phyloP scores from a whole-genome alignment of 2,113 vertebrate species.

The Callocephalon fimbriatum region DNA sequence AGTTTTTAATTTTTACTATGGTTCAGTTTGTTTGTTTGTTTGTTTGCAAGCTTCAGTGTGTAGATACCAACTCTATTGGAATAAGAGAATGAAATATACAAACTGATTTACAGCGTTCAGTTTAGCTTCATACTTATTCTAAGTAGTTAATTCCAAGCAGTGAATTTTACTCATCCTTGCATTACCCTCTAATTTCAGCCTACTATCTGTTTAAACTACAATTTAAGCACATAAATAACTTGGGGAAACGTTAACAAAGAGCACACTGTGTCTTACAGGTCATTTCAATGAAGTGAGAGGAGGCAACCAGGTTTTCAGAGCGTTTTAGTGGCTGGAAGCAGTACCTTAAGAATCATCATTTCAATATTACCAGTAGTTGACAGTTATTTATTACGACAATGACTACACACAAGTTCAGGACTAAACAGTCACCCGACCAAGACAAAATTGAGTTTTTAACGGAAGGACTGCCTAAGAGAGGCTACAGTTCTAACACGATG shows the following conservation, averaged over 20 bases:
- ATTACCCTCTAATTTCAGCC: not conserved
- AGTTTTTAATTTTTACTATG: not conserved
- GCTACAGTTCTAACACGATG: not conserved
- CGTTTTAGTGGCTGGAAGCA: not conserved
- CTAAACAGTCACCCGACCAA: not conserved
- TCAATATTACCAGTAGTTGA: not conserved
- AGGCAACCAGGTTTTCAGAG: not conserved
- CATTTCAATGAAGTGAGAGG: not conserved
- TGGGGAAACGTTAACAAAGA: not conserved
- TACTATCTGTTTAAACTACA: not conserved
- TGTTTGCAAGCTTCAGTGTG: not conserved
- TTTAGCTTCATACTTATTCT: not conserved
- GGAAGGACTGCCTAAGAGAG: not conserved
- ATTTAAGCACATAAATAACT: not conserved
- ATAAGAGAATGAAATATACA: not conserved
- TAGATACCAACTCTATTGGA: not conserved
- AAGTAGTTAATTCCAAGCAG: not conserved
- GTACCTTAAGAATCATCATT: not conserved
- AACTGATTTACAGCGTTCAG: not conserved
- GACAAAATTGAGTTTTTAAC: not conserved
- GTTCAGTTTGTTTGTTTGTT: not conserved
- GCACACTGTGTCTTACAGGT: not conserved
- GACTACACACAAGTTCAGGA: not conserved
- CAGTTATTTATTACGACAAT: not conserved
- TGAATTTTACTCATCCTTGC: not conserved